A percentile compares a stretch with the other conserved stretches of the same genome.
These are phyloP conservation scores for Sebastes schlegelii DNA, from an alignment of 2,113 vertebrate species.

Conservation along the genomic window DNA sequence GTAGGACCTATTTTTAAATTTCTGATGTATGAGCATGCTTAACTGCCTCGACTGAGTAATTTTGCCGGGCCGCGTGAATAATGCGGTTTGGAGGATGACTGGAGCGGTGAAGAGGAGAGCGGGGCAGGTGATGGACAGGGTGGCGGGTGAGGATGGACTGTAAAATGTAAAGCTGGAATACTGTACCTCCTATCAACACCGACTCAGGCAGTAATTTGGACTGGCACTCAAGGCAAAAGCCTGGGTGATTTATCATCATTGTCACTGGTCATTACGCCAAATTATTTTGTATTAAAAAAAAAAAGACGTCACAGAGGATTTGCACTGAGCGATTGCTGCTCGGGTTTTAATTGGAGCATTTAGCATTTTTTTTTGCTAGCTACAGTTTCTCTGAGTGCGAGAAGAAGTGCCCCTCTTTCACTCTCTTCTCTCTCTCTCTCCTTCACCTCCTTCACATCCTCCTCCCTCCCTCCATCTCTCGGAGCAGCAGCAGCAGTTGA, in stretches of 20 bases:
- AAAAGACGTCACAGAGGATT: conserved; percentile 39
- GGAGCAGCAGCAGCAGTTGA: conserved; percentile 55
- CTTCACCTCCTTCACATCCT: conserved; percentile 35
- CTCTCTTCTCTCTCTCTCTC: conserved; percentile 18
- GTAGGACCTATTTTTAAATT: conserved; percentile 59
- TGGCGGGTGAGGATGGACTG: conserved; percentile 19
- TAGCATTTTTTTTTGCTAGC: conserved; percentile 33
- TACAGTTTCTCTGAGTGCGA: conserved; percentile 18
- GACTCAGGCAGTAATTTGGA: conserved; percentile 16
- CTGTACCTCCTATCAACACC: neutral
- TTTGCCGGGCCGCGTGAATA: conserved; percentile 44
- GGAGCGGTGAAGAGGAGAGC: conserved; percentile 19
- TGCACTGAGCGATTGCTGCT: conserved; percentile 40
- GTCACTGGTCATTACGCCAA: conserved; percentile 57
- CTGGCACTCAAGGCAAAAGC: conserved; percentile 29
- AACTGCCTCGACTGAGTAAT: conserved; percentile 55
- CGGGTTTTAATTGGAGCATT: conserved; percentile 58
- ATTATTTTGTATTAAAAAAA: conserved; percentile 48
- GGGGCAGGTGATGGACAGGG: conserved; percentile 59
- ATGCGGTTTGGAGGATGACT: conserved; percentile 49
- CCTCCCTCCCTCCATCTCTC: conserved; percentile 35
- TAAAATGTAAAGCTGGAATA: conserved; percentile 42
- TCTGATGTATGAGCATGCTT: conserved; percentile 61
- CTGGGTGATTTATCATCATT: conserved; percentile 49
- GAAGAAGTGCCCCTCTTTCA: conserved; percentile 24